Conservation (phyloP, 2,888 invertebrate species). For the Drosophila buzzatii region DNA sequence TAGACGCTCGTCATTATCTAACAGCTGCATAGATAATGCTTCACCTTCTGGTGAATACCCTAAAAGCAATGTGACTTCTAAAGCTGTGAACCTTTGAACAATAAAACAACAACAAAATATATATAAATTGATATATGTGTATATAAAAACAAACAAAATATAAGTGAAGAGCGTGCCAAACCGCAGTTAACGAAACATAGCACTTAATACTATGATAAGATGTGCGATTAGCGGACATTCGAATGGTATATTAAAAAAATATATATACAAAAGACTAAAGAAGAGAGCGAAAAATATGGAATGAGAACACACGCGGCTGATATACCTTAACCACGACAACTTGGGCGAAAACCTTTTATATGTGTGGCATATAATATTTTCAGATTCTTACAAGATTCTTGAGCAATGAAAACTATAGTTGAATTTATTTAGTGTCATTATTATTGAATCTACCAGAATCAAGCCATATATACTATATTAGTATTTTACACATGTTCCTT, state of each 20-base stretch:
- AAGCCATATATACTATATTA: no score
- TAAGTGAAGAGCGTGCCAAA: constrained; percentile 63
- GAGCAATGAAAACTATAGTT: no score
- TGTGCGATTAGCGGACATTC: constrained; percentile 62
- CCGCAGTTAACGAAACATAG: constrained; percentile 62
- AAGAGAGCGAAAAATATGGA: constrained; percentile 1
- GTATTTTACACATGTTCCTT: no score
- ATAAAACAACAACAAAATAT: neutral
- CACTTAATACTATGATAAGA: constrained; percentile 76
- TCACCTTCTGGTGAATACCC: constrained; percentile 78
- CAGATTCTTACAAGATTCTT: neutral
- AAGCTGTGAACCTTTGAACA: constrained; percentile 17
- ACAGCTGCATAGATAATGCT: constrained; percentile 48
- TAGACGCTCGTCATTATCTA: constrained; percentile 54
- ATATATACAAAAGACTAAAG: neutral
- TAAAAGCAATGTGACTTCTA: constrained; percentile 62
- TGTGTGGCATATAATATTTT: no score
- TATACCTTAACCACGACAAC: constrained; percentile 17
- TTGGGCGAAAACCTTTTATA: no score
- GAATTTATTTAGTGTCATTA: neutral
- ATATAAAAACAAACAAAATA: neutral
- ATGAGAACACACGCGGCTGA: neutral
- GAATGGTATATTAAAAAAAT: constrained; percentile 51
- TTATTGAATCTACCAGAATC: no score
- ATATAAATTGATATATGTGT: neutral